Base-by-base conservation (phyloP, 23 tunicate species). In the Botrylloides violaceus region DNA sequence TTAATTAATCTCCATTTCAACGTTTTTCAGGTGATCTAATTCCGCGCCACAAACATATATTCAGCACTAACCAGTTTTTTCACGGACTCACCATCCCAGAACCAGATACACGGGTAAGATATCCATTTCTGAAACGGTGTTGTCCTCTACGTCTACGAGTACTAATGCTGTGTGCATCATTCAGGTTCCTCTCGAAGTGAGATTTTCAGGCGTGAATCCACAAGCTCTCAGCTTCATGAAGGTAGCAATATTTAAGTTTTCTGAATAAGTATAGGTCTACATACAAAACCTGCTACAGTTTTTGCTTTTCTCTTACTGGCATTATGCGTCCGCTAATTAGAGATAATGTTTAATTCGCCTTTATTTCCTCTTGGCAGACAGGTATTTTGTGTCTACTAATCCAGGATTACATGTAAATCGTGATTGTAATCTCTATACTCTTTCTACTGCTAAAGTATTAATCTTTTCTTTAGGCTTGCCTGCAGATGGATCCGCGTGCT, bases 401-500 rank as follows among this genome's bases (percentile, higher is more conserved):
- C n/a, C n/a, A n/a, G n/a, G n/a, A n/a, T n/a, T n/a, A n/a, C n/a
- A n/a, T n/a, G n/a, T n/a, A n/a, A n/a, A n/a, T n/a, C n/a, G n/a
- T n/a, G n/a, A n/a, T n/a, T n/a, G n/a, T n/a, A n/a, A n/a, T n/a
- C n/a, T n/a, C n/a, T n/a, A n/a, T n/a, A n/a, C n/a, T n/a, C n/a
- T n/a, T n/a, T n/a, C n/a, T n/a, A n/a, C n/a, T n/a, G n/a, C n/a
- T n/a, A n/a, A n/a, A n/a, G n/a, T n/a, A n/a, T n/a, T n/a, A n/a
- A n/a, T n/a, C n/a, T n/a, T 48, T 25, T 5, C 27, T 23, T 4
- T 75, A 92, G 94, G 94, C 92, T 23, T 93, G 94, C 59, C 80
- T 85, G 33, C 91, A 95, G 61, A 87, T 95, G 99, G 99, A 95
- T 50, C 99, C 99, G 26, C 68, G 77, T 28, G 77, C 91, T 6